Evolutionary conservation across 2,113 vertebrate genomes (phyloP), one percentile per base, ranked within the genome.

Genomic region (Ictalurus furcatus): DNA sequence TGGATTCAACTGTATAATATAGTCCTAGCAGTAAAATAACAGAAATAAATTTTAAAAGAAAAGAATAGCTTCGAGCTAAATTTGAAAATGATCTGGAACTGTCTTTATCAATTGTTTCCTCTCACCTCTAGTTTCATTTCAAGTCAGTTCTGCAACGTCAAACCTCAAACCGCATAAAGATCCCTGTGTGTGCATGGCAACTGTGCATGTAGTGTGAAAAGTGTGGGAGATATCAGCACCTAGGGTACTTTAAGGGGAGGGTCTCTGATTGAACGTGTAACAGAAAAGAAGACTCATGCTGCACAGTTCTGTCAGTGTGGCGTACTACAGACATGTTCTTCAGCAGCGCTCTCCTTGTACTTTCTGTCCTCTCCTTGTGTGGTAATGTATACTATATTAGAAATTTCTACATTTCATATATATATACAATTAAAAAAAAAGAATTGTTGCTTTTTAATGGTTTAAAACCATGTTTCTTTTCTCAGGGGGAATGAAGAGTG

Each of bases 361-460:
- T 90, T 9, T 82, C 54, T 52, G 0, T 67, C 13, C 7, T 78
- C 67, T 44, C 71, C 58, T n/a, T 89, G 17, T 76, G 65, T 3
- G 85, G 90, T 88, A 89, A 90, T 67, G 59, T 65, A 73, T 63
- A 19, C 17, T 40, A 0, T 73, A 19, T 14, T 14, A 54, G 11
- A 78, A 16, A n/a, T 14, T 69, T 30, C 40, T 4, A n/a, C 6
- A 7, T 7, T 61, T 13, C 9, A 54, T 54, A 54, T 12, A 54
- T 16, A 56, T 56, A 16, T 56, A 12, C 14, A 56, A 52, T 52
- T 52, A 9, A 84, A 65, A 5, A 5, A 30, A 90, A 34, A 81
- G 56, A 88, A 90, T 69, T 92, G 91, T 86, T 76, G 67, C 34
- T 34, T 73, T 73, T 73, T 40, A 8, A 21, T 11, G 21, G 13